Percentiles rank a stretch among this genome's conserved stretches.
Evolutionary conservation across 2,888 invertebrate genomes (phyloP).

Genomic region (Danaus chrysippus): DNA sequence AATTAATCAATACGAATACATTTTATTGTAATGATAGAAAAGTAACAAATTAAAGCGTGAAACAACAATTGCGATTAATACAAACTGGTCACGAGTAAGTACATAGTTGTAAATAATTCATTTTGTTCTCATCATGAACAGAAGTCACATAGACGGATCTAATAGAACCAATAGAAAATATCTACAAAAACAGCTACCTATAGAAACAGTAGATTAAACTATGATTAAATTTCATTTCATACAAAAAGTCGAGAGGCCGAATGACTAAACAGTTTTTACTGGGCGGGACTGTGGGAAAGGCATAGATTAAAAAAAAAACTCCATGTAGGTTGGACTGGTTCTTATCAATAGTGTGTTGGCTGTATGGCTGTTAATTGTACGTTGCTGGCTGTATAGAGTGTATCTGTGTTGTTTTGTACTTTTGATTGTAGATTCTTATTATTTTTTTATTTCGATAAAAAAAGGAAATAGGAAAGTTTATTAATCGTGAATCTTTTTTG

Average conservation of each 20-base stretch:
- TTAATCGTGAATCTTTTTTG: too few species aligned
- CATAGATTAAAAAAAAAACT: constrained; percentile 37
- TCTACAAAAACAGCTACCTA: constrained; percentile 45
- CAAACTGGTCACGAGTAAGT: not conserved
- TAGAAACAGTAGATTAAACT: constrained; percentile 70
- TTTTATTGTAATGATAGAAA: not conserved
- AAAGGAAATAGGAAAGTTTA: too few species aligned
- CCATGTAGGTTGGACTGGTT: constrained; percentile 46
- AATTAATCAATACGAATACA: not conserved
- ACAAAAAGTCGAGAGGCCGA: constrained; percentile 46
- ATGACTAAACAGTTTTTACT: constrained; percentile 59
- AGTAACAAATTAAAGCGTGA: not conserved
- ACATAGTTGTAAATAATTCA: constrained; percentile 9
- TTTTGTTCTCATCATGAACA: constrained; percentile 26
- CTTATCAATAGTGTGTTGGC: constrained; percentile 41
- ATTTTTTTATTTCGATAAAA: not conserved
- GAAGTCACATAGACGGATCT: constrained; percentile 37
- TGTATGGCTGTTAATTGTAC: not conserved
- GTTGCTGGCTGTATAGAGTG: constrained; percentile 31
- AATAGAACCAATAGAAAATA: constrained; percentile 36
- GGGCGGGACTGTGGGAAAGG: constrained; percentile 57
- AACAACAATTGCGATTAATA: not conserved
- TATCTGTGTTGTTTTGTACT: constrained; percentile 34
- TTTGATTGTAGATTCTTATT: constrained; percentile 14
- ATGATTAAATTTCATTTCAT: constrained; percentile 66